A percentile compares a stretch with the other conserved stretches of the same genome.
These are phyloP conservation scores for Limnephilus rhombicus DNA, from an alignment of 2,888 invertebrate genomes.

Conservation along the genomic window DNA sequence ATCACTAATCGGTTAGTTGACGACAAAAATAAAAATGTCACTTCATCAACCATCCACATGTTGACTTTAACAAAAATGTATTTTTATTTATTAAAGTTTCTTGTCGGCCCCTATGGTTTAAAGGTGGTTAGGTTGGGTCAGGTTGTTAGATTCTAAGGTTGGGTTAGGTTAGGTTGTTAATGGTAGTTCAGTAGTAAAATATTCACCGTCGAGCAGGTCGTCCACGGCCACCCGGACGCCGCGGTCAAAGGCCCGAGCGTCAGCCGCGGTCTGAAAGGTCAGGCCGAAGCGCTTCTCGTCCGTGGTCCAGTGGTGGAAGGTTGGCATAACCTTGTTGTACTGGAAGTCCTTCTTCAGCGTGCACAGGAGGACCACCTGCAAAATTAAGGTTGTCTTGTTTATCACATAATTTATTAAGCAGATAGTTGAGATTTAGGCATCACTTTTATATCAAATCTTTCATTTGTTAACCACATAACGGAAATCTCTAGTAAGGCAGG, in stretches of 20 bases:
- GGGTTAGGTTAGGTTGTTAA: background rate
- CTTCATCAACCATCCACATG: too few species aligned
- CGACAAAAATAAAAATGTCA: too few species aligned
- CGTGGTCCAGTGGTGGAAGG: conserved; percentile 98
- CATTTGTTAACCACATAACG: too few species aligned
- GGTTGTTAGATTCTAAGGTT: background rate
- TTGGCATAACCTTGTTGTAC: conserved; percentile 98
- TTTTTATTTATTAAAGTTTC: too few species aligned
- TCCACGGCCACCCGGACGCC: conserved; percentile 93
- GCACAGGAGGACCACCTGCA: conserved; percentile 94
- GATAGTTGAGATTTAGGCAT: too few species aligned
- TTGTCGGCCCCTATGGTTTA: too few species aligned
- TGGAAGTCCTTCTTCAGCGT: conserved; percentile 97
- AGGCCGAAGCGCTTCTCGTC: conserved; percentile 97
- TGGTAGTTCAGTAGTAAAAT: background rate
- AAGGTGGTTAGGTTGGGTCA: background rate
- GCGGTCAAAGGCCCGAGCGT: conserved; percentile 95
- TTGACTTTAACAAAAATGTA: too few species aligned
- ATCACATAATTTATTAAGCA: background rate
- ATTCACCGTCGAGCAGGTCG: conserved; percentile 93
- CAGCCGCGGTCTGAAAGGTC: conserved; percentile 96
- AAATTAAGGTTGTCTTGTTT: conserved; percentile 49
- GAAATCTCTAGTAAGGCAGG: too few species aligned
- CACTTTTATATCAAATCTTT: too few species aligned
- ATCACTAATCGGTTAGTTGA: too few species aligned